Evolutionary conservation across 2,888 invertebrate species (phyloP), one percentile per base, ranked within the genome.

Genomic region (Drosophila neoperkinsi): DNA sequence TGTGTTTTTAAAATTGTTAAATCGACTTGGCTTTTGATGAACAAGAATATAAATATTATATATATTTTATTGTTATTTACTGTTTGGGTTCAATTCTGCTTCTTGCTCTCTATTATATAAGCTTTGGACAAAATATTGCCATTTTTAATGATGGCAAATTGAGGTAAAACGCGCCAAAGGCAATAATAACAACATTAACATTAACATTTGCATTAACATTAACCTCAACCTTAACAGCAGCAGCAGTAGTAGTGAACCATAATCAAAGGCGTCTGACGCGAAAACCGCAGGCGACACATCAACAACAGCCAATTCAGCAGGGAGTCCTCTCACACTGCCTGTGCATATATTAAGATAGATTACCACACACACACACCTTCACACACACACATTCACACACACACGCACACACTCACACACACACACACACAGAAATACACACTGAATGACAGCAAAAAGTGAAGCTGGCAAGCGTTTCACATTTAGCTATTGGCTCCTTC

Each of bases 291-390:
- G 74, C 70, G 79, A 82, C 52, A 69, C 68, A 76, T 51, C 74
- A 61, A 66, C 66, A 61, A 63, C 51, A 62, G 46, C 50, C 64
- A 66, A 80, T 70, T 74, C 80, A 62, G 62, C 53, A 66, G 59
- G 55, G 58, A 58, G 57, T 43, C 64, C 36, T 18, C 46, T 46
- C 61, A 59, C 49, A 28, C 61, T 69, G 64, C 56, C 61, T 77
- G 50, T 85, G 86, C 89, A 84, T 89, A 85, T 82, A 88, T 89
- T 88, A 88, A 88, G 88, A 89, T 85, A 89, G 85, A 89, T 88
- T 88, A 85, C 81, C 69, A 34, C 52, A 79, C 67, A 67, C 57
- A 71, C 43, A n/a, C n/a, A n/a, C n/a, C n/a, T n/a, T n/a, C n/a
- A n/a, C n/a, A n/a, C n/a, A 31, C 52, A 64, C 67, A 28, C 28